Evolutionary conservation across 1,140 invertebrate genomes (phyloP).

Genomic region (Cydia amplana): DNA sequence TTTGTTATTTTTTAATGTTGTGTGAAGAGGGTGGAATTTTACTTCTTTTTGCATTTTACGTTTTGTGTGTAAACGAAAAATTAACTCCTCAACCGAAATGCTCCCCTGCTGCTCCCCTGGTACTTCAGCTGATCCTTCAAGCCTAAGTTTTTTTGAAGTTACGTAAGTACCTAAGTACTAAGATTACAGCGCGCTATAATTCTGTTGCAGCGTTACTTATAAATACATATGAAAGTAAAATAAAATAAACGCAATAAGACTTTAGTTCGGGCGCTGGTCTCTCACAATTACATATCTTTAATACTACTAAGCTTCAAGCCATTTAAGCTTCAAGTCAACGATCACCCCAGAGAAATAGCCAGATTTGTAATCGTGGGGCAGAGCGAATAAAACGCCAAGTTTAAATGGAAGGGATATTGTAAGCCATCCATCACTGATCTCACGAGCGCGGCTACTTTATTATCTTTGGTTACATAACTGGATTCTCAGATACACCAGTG

Average conservation of each 20-base stretch:
- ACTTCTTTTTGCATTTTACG: background rate
- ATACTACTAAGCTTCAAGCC: too few relatives aligned
- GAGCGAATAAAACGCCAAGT: constrained; percentile 20
- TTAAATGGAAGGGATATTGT: constrained; percentile 20
- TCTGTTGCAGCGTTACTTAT: too few relatives aligned
- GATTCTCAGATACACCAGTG: too few relatives aligned
- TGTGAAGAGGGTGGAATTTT: background rate
- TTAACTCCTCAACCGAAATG: constrained; percentile 44
- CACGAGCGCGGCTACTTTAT: background rate
- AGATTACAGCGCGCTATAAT: background rate
- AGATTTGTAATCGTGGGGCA: constrained; percentile 2
- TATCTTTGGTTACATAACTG: background rate
- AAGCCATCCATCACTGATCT: constrained; percentile 19
- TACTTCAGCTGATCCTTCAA: background rate
- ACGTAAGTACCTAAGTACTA: too few relatives aligned
- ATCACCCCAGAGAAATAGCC: constrained; percentile 2
- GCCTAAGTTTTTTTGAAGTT: too few relatives aligned
- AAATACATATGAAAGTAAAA: too few relatives aligned
- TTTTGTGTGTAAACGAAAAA: constrained; percentile 49
- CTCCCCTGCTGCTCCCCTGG: constrained; percentile 34
- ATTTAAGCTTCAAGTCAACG: background rate
- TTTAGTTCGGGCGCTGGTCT: background rate
- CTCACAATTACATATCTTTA: background rate
- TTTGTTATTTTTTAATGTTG: background rate
- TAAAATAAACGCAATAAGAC: too few relatives aligned